Percentiles rank a stretch among this genome's conserved stretches.
These are phyloP conservation scores for Ursus arctos DNA, from an alignment of 2,113 vertebrate genomes.

Conservation along the genomic window DNA sequence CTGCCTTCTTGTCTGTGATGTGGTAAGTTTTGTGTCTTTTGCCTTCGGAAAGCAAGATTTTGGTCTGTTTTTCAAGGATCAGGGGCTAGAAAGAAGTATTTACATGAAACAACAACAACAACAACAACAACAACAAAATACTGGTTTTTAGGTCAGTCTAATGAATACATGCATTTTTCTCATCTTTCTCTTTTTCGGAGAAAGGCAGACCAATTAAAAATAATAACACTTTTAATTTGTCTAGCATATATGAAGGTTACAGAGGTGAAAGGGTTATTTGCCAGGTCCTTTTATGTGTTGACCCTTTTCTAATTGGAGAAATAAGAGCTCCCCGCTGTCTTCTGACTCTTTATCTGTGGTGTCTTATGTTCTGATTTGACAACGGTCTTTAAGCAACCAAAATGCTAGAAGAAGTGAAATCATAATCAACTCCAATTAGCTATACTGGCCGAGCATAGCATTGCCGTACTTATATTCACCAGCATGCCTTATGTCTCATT, in stretches of 20 bases:
- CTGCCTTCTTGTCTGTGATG: background rate
- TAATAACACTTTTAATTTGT: constrained; percentile 6
- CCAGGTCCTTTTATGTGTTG: background rate
- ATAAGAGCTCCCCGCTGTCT: background rate
- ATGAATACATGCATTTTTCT: constrained; percentile 6
- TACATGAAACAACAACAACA: background rate
- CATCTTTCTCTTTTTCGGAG: background rate
- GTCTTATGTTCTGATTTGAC: background rate
- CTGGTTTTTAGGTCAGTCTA: constrained; percentile 16
- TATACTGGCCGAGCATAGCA: background rate
- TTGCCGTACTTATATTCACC: background rate
- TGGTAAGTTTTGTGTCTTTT: background rate
- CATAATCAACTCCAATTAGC: background rate
- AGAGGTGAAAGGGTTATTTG: background rate
- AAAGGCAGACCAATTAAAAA: constrained; percentile 19
- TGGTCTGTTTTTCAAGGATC: background rate
- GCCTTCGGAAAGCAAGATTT: background rate
- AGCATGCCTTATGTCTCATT: constrained; percentile 19
- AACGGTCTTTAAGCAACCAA: background rate
- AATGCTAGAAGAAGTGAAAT: constrained; percentile 24
- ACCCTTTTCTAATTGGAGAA: background rate
- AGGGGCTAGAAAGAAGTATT: constrained; percentile 17
- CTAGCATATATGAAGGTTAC: background rate
- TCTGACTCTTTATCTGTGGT: background rate
- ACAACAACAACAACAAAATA: background rate